Conservation (phyloP, 2,113 vertebrate genomes). For the Phoenicopterus ruber region DNA sequence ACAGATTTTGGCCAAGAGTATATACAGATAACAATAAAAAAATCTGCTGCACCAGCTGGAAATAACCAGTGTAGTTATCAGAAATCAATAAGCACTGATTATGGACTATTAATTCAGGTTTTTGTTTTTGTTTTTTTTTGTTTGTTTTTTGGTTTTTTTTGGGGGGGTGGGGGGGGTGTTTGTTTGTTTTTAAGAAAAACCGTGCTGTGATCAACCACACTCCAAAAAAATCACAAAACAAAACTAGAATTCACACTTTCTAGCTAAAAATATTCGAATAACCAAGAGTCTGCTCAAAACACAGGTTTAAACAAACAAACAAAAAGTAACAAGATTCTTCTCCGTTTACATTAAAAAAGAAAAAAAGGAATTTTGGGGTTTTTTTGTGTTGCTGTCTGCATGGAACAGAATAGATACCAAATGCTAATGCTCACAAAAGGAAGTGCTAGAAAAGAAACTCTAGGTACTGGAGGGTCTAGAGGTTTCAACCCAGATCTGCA, state of each 20-base stretch:
- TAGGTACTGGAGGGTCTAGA: neutral
- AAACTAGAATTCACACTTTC: neutral
- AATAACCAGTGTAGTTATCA: neutral
- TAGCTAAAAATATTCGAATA: neutral
- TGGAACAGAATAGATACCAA: neutral
- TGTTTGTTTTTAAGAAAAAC: neutral
- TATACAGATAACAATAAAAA: neutral
- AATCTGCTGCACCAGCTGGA: neutral
- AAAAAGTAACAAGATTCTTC: neutral
- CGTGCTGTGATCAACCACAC: neutral
- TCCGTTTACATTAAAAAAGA: neutral
- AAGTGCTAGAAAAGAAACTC: neutral
- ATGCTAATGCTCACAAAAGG: neutral
- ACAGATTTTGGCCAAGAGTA: neutral
- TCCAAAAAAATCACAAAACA: neutral
- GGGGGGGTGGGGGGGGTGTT: too few species aligned
- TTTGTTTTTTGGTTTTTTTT: neutral
- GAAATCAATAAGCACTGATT: neutral
- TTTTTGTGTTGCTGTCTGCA: neutral
- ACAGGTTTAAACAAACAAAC: neutral
- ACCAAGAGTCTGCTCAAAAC: neutral
- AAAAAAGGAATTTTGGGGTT: too few species aligned
- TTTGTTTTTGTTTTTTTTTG: too few species aligned
- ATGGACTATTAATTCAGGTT: neutral
- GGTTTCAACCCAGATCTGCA: neutral